Percentiles rank a stretch among this genome's conserved stretches.
These are phyloP conservation scores for Drosophila stalkeri DNA, from an alignment of 2,888 invertebrate genomes.

Conservation along the genomic window DNA sequence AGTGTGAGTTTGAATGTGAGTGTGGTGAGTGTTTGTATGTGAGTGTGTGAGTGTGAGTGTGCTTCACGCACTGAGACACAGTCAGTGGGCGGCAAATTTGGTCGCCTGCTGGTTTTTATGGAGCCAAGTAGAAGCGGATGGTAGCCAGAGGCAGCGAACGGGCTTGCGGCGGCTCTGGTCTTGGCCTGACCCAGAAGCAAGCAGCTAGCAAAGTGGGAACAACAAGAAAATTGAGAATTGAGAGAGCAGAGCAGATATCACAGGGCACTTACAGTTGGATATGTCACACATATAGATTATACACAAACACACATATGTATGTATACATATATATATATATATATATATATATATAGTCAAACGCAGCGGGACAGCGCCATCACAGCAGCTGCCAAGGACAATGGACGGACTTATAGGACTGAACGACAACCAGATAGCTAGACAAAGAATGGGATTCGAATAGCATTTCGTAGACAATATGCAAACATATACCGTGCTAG, in stretches of 20 bases:
- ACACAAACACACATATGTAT: neutral
- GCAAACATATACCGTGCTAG: slow-evolving; percentile 73
- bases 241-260: slow-evolving; percentile 16
- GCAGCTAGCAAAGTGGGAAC: slow-evolving; percentile 9
- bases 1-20: neutral
- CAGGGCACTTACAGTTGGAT: slow-evolving; percentile 25
- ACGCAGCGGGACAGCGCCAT: slow-evolving; percentile 42
- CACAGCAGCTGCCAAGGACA: slow-evolving; percentile 7
- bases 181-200: slow-evolving; percentile 22
- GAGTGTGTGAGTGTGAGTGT: neutral
- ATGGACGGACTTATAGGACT: slow-evolving; percentile 17
- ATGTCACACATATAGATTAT: slow-evolving; percentile 23
- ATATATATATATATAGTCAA: slow-evolving; percentile 18
- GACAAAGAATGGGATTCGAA: slow-evolving; percentile 53
- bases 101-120: slow-evolving; percentile 54
- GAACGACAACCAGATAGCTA: slow-evolving; percentile 36
- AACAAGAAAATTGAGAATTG: slow-evolving; percentile 12
- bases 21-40: neutral
- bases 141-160: neutral
- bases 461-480: slow-evolving; percentile 76
- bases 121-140: slow-evolving; percentile 7
- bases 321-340: neutral
- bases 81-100: slow-evolving; percentile 24
- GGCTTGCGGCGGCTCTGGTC: slow-evolving; percentile 14
- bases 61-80: slow-evolving; percentile 3